A percentile compares a stretch with the other conserved stretches of the same genome.
These are phyloP conservation scores for Trissolcus japonicus DNA, from an alignment of 2,888 invertebrate genomes.

Conservation along the genomic window DNA sequence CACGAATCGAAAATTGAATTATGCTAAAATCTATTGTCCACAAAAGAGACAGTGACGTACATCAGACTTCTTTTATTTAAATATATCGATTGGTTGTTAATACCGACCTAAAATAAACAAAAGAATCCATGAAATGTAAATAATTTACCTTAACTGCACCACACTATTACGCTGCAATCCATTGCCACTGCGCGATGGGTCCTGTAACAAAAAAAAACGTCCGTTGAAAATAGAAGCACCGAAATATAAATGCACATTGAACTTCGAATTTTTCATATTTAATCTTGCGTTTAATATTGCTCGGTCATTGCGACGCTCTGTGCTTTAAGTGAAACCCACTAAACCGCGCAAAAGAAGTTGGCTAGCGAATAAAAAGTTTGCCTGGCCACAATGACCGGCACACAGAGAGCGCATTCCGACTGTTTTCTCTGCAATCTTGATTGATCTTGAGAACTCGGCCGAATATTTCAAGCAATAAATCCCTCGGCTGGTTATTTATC, in stretches of 20 bases:
- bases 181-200: slow-evolving; percentile 52
- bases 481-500: slow-evolving; percentile 23
- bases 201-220: slow-evolving; percentile 28
- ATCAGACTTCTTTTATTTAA: too few species aligned
- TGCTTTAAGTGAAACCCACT: slow-evolving; percentile 3
- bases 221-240: neutral
- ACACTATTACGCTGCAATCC: slow-evolving; percentile 61
- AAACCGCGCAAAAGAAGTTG: slow-evolving; percentile 25
- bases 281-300: slow-evolving; percentile 17
- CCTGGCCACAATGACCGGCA: slow-evolving; percentile 22
- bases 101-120: too few species aligned
- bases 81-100: too few species aligned
- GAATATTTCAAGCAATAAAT: slow-evolving; percentile 10
- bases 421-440: slow-evolving; percentile 26
- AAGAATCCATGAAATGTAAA: too few species aligned
- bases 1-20: slow-evolving; percentile 28
- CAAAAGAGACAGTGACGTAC: neutral
- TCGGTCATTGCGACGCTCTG: slow-evolving; percentile 5
- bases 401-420: slow-evolving; percentile 27
- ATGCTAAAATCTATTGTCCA: slow-evolving; percentile 23
- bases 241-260: slow-evolving; percentile 1
- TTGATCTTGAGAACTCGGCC: slow-evolving; percentile 22
- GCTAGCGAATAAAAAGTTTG: slow-evolving; percentile 26
- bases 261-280: slow-evolving; percentile 9
- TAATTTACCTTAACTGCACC: slow-evolving; percentile 65